These are phyloP conservation scores for Melipona bicolor DNA, from an alignment of 2,888 invertebrate genomes.

Conservation along the genomic window DNA sequence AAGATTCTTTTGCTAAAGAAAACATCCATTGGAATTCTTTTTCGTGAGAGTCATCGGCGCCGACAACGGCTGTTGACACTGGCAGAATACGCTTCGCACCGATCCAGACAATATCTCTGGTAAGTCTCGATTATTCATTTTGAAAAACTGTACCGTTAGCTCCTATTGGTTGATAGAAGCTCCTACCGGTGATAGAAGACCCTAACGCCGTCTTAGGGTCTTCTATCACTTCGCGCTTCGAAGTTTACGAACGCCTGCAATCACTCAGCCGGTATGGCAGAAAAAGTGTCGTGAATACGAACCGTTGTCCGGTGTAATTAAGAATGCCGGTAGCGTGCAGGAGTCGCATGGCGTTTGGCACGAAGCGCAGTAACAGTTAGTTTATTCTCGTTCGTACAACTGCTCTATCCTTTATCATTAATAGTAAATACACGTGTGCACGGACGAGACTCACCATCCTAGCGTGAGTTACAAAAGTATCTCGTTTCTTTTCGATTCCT, in stretches of 20 bases:
- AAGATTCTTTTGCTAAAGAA: constrained; percentile 3
- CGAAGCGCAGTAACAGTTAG: constrained; percentile 55
- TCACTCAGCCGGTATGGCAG: constrained; percentile 15
- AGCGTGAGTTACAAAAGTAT: constrained; percentile 1
- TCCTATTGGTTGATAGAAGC: constrained; percentile 2
- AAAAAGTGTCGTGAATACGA: constrained; percentile 44
- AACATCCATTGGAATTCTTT: constrained; percentile 41
- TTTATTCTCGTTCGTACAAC: constrained; percentile 62
- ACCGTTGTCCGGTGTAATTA: constrained; percentile 62
- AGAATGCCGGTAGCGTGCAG: constrained; percentile 60
- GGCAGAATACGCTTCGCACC: constrained; percentile 13
- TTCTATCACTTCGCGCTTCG: constrained; percentile 23
- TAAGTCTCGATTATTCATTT: constrained; percentile 38
- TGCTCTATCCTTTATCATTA: constrained; percentile 57
- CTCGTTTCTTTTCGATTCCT: background rate
- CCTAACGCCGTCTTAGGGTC: constrained; percentile 7
- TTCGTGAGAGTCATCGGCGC: constrained; percentile 11
- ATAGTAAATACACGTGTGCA: constrained; percentile 66
- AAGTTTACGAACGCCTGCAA: constrained; percentile 23
- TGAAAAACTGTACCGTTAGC: no score
- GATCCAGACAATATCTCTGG: constrained; percentile 51
- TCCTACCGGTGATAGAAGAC: background rate
- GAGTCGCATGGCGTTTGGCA: constrained; percentile 58
- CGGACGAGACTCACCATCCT: constrained; percentile 15
- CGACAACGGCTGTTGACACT: constrained; percentile 34